Conservation (phyloP, 1,140 invertebrate species). For the Zophobas morio region DNA sequence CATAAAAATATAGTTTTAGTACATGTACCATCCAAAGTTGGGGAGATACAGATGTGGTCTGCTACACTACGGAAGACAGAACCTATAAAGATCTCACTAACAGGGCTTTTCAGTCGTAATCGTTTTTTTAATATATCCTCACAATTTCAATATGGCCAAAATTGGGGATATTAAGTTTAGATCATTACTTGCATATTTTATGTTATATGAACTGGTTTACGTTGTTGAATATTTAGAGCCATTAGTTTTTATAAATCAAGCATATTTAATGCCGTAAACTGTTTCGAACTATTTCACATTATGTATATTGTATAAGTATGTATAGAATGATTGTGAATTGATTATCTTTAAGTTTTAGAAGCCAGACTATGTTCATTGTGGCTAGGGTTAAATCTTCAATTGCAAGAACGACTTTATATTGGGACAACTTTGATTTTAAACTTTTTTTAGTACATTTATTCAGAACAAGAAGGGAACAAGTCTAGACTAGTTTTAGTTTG, state of each 20-base stretch:
- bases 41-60: conserved; percentile 49
- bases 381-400: too few relatives aligned
- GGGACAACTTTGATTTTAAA: too few relatives aligned
- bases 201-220: conserved; percentile 5
- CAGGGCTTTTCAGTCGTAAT: conserved; percentile 47
- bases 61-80: conserved; percentile 57
- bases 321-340: too few relatives aligned
- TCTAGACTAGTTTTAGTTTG: too few relatives aligned
- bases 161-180: conserved; percentile 14
- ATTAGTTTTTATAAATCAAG: too few relatives aligned
- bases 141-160: conserved; percentile 1
- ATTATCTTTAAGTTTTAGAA: too few relatives aligned
- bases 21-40: conserved; percentile 47
- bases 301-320: too few relatives aligned
- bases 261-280: too few relatives aligned
- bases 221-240: neutral
- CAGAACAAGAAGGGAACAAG: too few relatives aligned
- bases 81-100: conserved; percentile 52
- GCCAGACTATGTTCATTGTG: too few relatives aligned
- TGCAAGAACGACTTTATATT: too few relatives aligned
- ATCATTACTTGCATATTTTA: conserved; percentile 29
- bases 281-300: conserved; percentile 21
- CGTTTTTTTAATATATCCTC: conserved; percentile 7
- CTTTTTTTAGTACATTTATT: too few relatives aligned
- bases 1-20: conserved; percentile 48